Evolutionary conservation across 2,113 vertebrate species (phyloP), one percentile per base, ranked within the genome.

Genomic region (Pelecanus crispus): DNA sequence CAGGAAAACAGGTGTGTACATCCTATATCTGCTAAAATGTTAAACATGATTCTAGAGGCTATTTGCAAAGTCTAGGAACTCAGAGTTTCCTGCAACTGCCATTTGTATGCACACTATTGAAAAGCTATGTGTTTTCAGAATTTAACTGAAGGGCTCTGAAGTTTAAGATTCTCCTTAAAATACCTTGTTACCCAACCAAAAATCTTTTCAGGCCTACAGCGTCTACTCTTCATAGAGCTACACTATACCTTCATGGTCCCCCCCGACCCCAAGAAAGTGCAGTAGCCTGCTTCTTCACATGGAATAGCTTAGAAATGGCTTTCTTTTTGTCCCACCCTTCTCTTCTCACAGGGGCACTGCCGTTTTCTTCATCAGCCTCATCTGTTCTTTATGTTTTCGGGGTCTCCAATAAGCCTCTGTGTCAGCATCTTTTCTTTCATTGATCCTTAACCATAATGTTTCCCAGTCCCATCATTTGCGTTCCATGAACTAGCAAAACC

Each of bases 81-180:
- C 9, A 4, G 19, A 10, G 44, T 29, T 87, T 52, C 65, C 47
- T 59, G n/a, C 45, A 91, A 44, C 59, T 68, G 8, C 50, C 40
- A 61, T 21, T 28, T 52, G 25, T 2, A 0, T 36, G 29, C 17
- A 38, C 1, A 0, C 47, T 66, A 10, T 6, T 62, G 66, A 58
- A 85, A 55, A 92, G 14, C 50, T 31, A 0, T 3, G 10, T 45
- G 24, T 38, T 87, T 94, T 71, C 53, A 75, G 44, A 88, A 79
- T 55, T 63, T 32, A 62, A 44, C 18, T 56, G 20, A 65, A 62
- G 28, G 45, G 17, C 21, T 91, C 62, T 38, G 11, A 75, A 86
- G 32, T 44, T 62, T 59, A 59, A 55, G 34, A 56, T 32, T 72
- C 13, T 70, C 10, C 44, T 72, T 83, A 71, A 83, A 91, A 71